A percentile compares a stretch with the other conserved stretches of the same genome.
These are phyloP conservation scores for Oreortyx pictus DNA, from an alignment of 2,797 vertebrate species.

Conservation along the genomic window DNA sequence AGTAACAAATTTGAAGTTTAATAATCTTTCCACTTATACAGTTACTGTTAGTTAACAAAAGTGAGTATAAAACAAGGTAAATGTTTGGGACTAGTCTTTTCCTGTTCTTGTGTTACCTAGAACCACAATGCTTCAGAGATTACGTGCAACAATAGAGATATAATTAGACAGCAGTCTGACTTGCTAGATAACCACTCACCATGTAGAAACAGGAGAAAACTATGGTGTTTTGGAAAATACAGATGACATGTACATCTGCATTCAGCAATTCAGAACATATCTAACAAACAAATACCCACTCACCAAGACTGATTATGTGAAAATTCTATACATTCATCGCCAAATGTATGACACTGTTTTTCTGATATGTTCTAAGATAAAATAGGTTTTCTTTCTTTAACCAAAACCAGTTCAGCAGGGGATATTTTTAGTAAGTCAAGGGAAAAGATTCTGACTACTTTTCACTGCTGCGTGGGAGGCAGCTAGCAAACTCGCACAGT, in stretches of 20 bases:
- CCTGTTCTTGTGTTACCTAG: not conserved
- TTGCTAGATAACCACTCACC: not conserved
- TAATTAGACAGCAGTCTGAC: not conserved
- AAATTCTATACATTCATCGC: not conserved
- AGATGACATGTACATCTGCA: not conserved
- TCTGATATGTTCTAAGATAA: no score
- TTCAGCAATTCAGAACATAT: not conserved
- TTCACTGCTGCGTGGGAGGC: not conserved
- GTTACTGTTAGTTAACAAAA: not conserved
- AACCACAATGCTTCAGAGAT: not conserved
- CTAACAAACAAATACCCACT: not conserved
- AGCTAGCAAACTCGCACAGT: not conserved
- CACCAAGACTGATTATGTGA: accelerated
- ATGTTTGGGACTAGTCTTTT: not conserved
- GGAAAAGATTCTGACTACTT: not conserved
- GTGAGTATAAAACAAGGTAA: not conserved
- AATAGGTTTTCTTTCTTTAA: no score
- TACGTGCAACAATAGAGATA: not conserved
- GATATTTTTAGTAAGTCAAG: no score
- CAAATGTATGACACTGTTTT: not conserved
- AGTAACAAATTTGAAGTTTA: not conserved
- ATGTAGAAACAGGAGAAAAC: not conserved
- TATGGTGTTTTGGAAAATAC: not conserved
- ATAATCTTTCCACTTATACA: not conserved
- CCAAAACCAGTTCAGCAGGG: no score